Percentiles rank a stretch among this genome's conserved stretches.
phyloP scores from a whole-genome alignment of 2,113 vertebrate species.

The Silurus meridionalis region DNA sequence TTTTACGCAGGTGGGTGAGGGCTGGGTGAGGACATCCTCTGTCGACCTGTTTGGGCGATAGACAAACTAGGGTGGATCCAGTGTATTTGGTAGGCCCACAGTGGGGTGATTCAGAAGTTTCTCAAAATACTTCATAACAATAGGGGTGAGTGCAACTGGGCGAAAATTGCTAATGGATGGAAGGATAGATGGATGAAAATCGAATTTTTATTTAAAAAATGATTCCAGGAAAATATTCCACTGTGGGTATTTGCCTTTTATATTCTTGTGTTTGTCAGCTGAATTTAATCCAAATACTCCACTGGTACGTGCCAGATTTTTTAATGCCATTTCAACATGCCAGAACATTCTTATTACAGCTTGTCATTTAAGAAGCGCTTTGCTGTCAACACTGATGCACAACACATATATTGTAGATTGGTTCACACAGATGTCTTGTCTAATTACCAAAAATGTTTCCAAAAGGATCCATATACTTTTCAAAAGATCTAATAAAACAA shows the following conservation, averaged over 20 bases:
- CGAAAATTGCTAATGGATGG: too few species aligned
- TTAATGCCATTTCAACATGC: neutral
- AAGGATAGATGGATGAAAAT: neutral
- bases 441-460: neutral
- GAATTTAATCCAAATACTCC: neutral
- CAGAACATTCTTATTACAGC: neutral
- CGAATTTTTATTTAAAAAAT: neutral
- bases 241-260: neutral
- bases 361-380: neutral
- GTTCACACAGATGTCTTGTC: neutral
- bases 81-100: too few species aligned
- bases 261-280: neutral
- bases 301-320: neutral
- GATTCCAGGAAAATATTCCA: neutral
- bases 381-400: neutral
- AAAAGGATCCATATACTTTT: neutral
- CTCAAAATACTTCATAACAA: too few species aligned
- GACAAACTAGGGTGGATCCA: too few species aligned
- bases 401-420: neutral
- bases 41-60: too few species aligned
- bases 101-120: too few species aligned
- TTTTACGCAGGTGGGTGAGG: too few species aligned
- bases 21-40: too few species aligned
- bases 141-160: too few species aligned
- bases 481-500: neutral